phyloP scores from a whole-genome alignment of 2,888 invertebrate genomes.

The Ganaspis brasiliensis region DNA sequence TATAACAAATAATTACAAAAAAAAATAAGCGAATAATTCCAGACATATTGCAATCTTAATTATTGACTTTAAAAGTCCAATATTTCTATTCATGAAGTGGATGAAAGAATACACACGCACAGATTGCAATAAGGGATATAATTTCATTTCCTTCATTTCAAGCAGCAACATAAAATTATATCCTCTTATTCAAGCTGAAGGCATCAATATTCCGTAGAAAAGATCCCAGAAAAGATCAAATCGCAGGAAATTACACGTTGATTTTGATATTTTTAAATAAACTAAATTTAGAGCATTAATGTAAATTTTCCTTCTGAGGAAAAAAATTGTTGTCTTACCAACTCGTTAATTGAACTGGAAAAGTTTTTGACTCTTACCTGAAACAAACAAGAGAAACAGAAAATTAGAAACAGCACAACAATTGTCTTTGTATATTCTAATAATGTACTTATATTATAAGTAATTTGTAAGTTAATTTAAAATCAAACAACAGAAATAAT shows the following conservation, averaged over 20 bases:
- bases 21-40: too few relatives aligned
- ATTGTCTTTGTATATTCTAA: not conserved
- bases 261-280: not conserved
- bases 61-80: too few relatives aligned
- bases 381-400: not conserved
- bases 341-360: not conserved
- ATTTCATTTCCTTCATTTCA: not conserved
- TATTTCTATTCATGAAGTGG: too few relatives aligned
- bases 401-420: not conserved
- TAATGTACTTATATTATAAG: too few relatives aligned
- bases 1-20: too few relatives aligned
- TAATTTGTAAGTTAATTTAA: too few relatives aligned
- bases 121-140: not conserved
- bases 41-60: too few relatives aligned
- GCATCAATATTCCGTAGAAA: not conserved
- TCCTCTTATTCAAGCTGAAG: not conserved
- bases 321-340: constrained; percentile 5
- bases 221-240: not conserved
- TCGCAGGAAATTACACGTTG: not conserved
- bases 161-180: not conserved
- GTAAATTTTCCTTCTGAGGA: not conserved
- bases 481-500: too few relatives aligned
- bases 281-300: not conserved
- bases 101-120: too few relatives aligned
- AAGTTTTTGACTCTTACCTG: not conserved